Percentiles rank a stretch among this genome's conserved stretches.
Evolutionary conservation across 2,888 invertebrate species (phyloP).

Genomic region (Aleiodes leptofemur): DNA sequence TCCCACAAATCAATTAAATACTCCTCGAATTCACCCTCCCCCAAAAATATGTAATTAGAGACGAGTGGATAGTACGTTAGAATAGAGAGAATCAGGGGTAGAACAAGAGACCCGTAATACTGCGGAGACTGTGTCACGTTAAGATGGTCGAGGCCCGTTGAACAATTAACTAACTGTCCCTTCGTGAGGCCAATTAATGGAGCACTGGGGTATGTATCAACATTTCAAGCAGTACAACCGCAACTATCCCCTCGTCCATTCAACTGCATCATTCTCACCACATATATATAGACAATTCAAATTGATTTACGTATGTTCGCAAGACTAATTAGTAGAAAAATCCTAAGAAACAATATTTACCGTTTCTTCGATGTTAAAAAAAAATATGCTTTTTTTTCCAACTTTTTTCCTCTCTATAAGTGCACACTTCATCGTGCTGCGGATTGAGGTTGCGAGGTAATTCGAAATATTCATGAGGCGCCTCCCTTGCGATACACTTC

Average conservation of each 20-base stretch:
- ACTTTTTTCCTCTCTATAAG: background rate
- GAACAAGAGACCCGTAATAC: constrained; percentile 13
- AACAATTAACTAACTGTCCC: constrained; percentile 51
- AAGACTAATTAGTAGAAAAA: no score
- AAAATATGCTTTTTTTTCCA: background rate
- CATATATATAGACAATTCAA: no score
- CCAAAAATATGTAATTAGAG: constrained; percentile 1
- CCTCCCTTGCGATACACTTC: constrained; percentile 53
- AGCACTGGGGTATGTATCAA: constrained; percentile 25
- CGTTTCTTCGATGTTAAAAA: background rate
- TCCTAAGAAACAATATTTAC: background rate
- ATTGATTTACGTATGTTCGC: no score
- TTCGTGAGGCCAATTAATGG: constrained; percentile 39
- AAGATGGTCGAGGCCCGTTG: constrained; percentile 46
- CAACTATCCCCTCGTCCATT: background rate
- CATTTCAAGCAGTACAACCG: constrained; percentile 29
- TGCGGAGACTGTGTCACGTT: constrained; percentile 46
- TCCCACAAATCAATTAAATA: no score
- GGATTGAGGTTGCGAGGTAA: constrained; percentile 55
- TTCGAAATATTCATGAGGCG: constrained; percentile 56
- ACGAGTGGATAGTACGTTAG: background rate
- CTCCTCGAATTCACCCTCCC: no score
- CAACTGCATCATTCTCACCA: no score
- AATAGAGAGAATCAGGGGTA: no score
- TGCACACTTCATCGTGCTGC: constrained; percentile 23